Evolutionary conservation across 2,797 vertebrate genomes (phyloP), one percentile per base, ranked within the genome.

Genomic region (Cuniculus paca): DNA sequence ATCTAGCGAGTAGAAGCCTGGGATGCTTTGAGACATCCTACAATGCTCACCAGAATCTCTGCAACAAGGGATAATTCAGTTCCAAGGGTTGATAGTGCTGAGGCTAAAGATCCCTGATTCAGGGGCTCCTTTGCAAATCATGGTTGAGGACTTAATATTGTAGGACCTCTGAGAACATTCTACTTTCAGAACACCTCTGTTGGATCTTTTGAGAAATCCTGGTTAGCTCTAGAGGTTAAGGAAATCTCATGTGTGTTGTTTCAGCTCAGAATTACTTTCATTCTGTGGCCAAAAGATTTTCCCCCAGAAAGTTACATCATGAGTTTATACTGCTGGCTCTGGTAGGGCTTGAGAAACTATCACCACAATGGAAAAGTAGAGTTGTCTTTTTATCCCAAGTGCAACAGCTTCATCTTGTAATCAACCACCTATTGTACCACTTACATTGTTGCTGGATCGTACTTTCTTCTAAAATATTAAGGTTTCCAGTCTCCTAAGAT

Each of bases 31-130:
- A 13, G 24, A 58, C 20, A 7, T n/a, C 85, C n/a, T 4, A 7
- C 20, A 10, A 11, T 1, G n/a, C 20, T 6, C 45, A 26, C 54
- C 39, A n/a, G 19, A 7, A 45, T 52, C 48, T 26, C n/a, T 12
- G 16, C 5, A 6, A 1, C 1, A 0, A 54, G 39, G 20, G 63
- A 6, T 13, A 36, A 17, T 2, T 63, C 3, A 36, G 50, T 3
- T 19, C 13, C 0, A 9, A 14, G 34, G 1, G 24, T 42, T 79
- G 8, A 0, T 0, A 16, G 39, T 6, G 24, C 36, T 0, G 0
- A 34, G 83, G 72, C 0, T 14, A 74, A 75, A 81, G 20, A 16
- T 36, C 61, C 31, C 56, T 54, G 42, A 24, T 9, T 22, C 26
- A 45, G 52, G 78, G 36, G 39, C 26, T 58, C 4, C 61, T 54